Base-by-base conservation (phyloP, 2,797 vertebrate species). In the Acanthornis magna region DNA sequence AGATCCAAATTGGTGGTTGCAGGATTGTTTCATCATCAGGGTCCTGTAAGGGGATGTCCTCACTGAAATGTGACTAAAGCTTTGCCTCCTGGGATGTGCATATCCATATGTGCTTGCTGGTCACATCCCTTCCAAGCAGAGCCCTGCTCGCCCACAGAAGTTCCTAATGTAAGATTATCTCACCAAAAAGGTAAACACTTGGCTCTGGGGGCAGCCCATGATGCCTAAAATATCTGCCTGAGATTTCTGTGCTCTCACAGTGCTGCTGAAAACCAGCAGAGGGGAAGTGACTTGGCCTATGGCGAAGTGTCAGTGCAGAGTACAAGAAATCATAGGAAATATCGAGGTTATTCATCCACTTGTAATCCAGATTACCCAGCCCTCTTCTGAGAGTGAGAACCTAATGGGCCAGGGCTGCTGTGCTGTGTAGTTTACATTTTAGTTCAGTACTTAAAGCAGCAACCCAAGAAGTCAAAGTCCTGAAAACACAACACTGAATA, bases 131-230 rank as follows among this genome's bases (percentile, higher is more conserved):
- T 68, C 77, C 42, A 72, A 51, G 25, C 23, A 81, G 29, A 81
- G 36, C 40, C 27, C 40, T 0, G 0, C 12, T 51, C 1, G 0
- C 40, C 40, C 71, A 62, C 17, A 16, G 27, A 76, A 51, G 11
- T 62, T 73, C 53, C 71, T 76, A 73, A 72, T 7, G 7, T 45
- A 78, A 75, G 9, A 85, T 72, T 70, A 50, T 53, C 54, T 92
- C 67, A 82, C 27, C 29, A 73, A 66, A 87, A 73, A 45, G 34
- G 25, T 54, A 91, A 92, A 72, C 38, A 43, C 32, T 62, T 92
- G 63, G 29, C 21, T 85, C 60, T 68, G 38, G 38, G 62, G n/a
- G 51, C 19, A 87, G 78, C 32, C 26, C 63, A 27, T 48, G 30
- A 26, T 60, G 22, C 36, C 75, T 70, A 70, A 79, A 87, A 85